These are phyloP conservation scores for Hylaea fasciaria DNA, from an alignment of 2,888 invertebrate genomes.

Conservation along the genomic window DNA sequence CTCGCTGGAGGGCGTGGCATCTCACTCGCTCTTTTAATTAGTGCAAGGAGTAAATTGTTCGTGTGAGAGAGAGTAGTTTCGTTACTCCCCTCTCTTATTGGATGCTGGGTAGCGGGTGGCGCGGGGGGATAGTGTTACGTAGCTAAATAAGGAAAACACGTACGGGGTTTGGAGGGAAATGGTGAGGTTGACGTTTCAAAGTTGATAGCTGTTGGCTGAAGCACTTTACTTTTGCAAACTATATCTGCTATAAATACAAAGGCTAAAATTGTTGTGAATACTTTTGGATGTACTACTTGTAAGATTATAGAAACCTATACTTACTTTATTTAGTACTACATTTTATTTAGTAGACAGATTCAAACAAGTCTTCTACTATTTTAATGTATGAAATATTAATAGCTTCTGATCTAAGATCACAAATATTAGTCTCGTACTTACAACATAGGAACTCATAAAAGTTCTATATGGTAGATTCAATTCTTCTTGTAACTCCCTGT, in stretches of 20 bases:
- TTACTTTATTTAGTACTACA: no score
- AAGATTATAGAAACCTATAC: no score
- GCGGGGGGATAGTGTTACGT: constrained; percentile 75
- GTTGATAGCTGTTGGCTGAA: constrained; percentile 69
- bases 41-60: constrained; percentile 85
- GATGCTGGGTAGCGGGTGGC: constrained; percentile 71
- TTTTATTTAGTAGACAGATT: no score
- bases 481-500: no score
- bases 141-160: constrained; percentile 83
- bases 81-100: constrained; percentile 81
- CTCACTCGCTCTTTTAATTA: constrained; percentile 85
- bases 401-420: no score
- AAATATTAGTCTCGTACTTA: no score
- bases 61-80: constrained; percentile 80
- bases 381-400: no score
- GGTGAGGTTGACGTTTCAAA: constrained; percentile 75
- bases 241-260: not conserved
- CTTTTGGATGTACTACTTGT: no score
- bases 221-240: not conserved
- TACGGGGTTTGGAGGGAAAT: constrained; percentile 80
- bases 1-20: constrained; percentile 78
- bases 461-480: no score
- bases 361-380: no score
- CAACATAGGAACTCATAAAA: no score
- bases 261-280: not conserved